phyloP scores from a whole-genome alignment of 2,797 vertebrate species.

The Ctenopoma kingsleyae region DNA sequence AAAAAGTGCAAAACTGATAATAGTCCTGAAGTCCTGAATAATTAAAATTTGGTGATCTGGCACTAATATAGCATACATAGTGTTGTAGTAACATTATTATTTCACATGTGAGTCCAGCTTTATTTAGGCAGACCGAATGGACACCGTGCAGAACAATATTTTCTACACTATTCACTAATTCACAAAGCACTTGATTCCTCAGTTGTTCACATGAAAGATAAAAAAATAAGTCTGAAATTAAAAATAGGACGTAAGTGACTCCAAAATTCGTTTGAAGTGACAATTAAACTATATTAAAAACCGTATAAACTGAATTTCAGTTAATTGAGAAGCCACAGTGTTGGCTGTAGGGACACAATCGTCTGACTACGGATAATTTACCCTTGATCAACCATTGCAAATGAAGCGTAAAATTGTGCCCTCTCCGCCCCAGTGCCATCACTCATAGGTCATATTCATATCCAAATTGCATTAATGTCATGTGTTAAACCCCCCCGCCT shows the following conservation, averaged over 20 bases:
- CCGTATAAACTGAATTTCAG: background rate
- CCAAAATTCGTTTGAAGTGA: slow-evolving; percentile 9
- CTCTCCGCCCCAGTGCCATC: slow-evolving; percentile 68
- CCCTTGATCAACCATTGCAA: slow-evolving; percentile 63
- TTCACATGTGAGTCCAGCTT: background rate
- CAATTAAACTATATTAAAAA: background rate
- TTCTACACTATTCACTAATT: background rate
- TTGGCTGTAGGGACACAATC: slow-evolving; percentile 20
- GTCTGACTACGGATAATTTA: slow-evolving; percentile 45
- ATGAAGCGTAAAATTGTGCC: slow-evolving; percentile 75
- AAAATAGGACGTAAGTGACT: background rate
- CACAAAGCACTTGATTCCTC: background rate
- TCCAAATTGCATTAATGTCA: slow-evolving; percentile 81
- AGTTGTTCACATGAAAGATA: background rate
- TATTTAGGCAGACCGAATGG: background rate
- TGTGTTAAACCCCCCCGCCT: slow-evolving; percentile 75
- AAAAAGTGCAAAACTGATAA: no score
- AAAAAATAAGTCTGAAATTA: background rate
- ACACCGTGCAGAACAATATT: no score
- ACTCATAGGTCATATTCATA: slow-evolving; percentile 74
- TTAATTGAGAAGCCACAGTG: slow-evolving; percentile 10
- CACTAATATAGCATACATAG: background rate
- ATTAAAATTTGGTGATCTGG: background rate
- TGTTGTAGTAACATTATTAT: background rate
- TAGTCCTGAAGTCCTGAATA: no score